These are phyloP conservation scores for Oreochromis tanganicae DNA, from an alignment of 2,113 vertebrate genomes.

Conservation along the genomic window DNA sequence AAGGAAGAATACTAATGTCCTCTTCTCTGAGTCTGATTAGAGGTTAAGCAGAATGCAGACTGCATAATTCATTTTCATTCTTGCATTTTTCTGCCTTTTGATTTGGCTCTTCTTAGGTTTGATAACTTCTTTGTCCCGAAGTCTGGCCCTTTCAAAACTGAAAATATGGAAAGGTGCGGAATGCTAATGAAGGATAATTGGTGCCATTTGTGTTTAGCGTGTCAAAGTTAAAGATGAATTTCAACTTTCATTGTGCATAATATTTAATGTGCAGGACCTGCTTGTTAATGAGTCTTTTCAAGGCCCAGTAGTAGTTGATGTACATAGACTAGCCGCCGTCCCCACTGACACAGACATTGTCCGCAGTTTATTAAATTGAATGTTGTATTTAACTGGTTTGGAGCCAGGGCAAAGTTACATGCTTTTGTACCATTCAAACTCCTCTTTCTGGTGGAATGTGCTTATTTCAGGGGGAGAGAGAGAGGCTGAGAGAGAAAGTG, in stretches of 20 bases:
- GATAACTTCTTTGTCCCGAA: constrained; percentile 43
- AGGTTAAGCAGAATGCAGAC: constrained; percentile 77
- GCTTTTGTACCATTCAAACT: constrained; percentile 52
- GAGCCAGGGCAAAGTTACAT: constrained; percentile 47
- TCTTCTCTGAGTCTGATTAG: constrained; percentile 69
- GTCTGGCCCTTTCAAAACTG: constrained; percentile 6
- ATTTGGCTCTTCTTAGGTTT: constrained; percentile 45
- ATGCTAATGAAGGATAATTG: constrained; percentile 52
- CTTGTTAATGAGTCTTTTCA: neutral
- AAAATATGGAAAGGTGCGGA: constrained; percentile 6
- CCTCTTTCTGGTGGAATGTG: constrained; percentile 57
- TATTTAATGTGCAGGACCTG: neutral
- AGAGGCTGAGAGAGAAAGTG: constrained; percentile 28
- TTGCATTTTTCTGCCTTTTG: constrained; percentile 64
- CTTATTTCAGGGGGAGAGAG: constrained; percentile 37
- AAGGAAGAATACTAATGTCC: constrained; percentile 78
- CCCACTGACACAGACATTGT: constrained; percentile 42
- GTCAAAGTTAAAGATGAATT: constrained; percentile 34
- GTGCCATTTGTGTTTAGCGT: constrained; percentile 44
- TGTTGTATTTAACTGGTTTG: constrained; percentile 63
- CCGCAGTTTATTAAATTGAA: constrained; percentile 53
- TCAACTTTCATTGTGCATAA: neutral
- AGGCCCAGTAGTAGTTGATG: constrained; percentile 1
- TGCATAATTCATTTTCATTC: constrained; percentile 76
- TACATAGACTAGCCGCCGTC: constrained; percentile 13